Base-by-base conservation (phyloP, 2,888 invertebrate genomes). In the Petrophora chlorosata region DNA sequence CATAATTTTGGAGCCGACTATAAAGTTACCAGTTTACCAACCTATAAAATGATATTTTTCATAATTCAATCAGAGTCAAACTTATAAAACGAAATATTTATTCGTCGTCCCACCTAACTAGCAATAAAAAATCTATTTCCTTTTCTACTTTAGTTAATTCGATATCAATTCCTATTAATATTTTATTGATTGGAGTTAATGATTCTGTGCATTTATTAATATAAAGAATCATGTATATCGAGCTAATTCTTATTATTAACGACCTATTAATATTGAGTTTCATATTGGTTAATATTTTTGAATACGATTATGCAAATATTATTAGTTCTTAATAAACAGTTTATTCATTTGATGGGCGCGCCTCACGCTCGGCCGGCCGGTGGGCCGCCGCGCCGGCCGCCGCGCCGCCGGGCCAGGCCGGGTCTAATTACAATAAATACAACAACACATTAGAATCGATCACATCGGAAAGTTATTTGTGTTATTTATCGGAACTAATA, bases 401-500 rank as follows among this genome's bases (percentile, higher is more conserved):
- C 4, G 19, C 19, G 5, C 30, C 13, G 57, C 22, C 14, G 30
- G 28, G 15, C 13, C 39, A 30, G 48, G 41, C 50, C 29, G 35
- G 44, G 57, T 55, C 67, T 87, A 86, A 86, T 89, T 89, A 88
- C 80, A 88, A 89, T 89, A 89, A 88, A 88, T 87, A 88, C 80
- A 77, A 83, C 80, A 81, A 71, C 76, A 78, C 82, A 82, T 85
- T 87, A 80, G 82, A 82, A 85, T 86, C 83, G 87, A 87, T 89
- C 87, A 87, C 79, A 81, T 82, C 76, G 78, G 76, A 82, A 84
- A 80, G 81, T 82, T 82, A 81, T 79, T 82, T 75, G 65, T 78
- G 74, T 85, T 81, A 88, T 87, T 89, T 88, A 89, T 88, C 73
- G 79, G 72, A 74, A 85, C 88, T 79, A 88, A 89, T 89, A 88